Conservation (phyloP, 1,140 invertebrate species). For the Diprion similis region DNA sequence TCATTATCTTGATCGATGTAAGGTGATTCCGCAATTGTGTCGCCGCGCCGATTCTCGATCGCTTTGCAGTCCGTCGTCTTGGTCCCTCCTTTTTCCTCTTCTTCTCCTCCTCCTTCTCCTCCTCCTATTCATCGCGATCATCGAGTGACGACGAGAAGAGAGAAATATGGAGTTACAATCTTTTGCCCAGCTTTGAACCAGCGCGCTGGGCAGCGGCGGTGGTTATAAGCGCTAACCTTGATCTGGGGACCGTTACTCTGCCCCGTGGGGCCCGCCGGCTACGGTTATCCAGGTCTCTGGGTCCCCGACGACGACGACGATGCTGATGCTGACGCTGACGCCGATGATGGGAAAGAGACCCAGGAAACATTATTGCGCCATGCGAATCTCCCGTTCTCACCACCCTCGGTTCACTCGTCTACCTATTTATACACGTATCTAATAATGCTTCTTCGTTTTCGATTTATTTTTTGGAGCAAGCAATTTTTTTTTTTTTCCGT, state of each 20-base stretch:
- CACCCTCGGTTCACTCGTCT: no score
- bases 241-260: slow-evolving; percentile 54
- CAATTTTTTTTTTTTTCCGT: no score
- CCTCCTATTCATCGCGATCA: background rate
- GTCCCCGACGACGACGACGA: slow-evolving; percentile 35
- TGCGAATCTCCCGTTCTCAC: background rate
- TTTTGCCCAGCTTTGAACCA: background rate
- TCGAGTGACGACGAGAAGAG: background rate
- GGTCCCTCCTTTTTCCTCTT: background rate
- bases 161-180: background rate
- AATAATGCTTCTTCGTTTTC: no score
- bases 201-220: slow-evolving; percentile 20
- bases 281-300: slow-evolving; percentile 54
- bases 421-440: no score
- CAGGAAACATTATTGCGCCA: background rate
- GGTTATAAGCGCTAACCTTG: slow-evolving; percentile 49
- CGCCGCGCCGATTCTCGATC: background rate
- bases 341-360: no score
- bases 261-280: slow-evolving; percentile 49
- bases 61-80: background rate
- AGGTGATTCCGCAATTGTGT: no score
- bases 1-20: no score
- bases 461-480: no score
- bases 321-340: no score
- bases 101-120: background rate